Base-by-base conservation (phyloP, 2,888 invertebrate species). In the Nasonia oneida region DNA sequence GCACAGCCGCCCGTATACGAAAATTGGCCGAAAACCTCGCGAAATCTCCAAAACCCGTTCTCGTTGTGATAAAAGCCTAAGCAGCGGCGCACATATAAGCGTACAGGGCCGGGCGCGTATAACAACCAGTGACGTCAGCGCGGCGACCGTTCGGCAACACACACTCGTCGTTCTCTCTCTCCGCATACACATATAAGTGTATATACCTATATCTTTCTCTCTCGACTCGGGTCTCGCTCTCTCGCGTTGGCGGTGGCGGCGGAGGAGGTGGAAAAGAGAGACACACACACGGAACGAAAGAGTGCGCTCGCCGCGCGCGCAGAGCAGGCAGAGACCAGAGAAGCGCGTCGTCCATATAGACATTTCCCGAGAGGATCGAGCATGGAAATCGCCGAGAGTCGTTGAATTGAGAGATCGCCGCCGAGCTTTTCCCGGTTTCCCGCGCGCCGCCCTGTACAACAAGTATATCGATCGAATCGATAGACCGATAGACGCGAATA, bases 61-160 rank as follows among this genome's bases (percentile, higher is more conserved):
- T 71, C 39, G 67, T 81, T 86, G 85, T 83, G 82, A 67, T 23
- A 14, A 6, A 33, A 70, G 85, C 85, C 33, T 86, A 85, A 84
- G 84, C 79, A n/a, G 71, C 71, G 3, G 67, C 8, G 33, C 29
- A 1, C 29, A 29, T 29, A 29, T 29, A 29, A 29, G 29, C 29
- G 29, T 29, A 67, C 61, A 23, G 23, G 64, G 29, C 12, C 8
- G 18, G n/a, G 71, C 39, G 71, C 39, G 71, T 39, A 39, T 39
- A 37, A 39, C 71, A 33, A 80, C 76, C 82, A 87, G 86, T 84
- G 86, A 86, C 86, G 81, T 83, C 75, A 86, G 50, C 74, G 67
- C 81, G 76, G n/a, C 57, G 2, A 10, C 23, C 37, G 61, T 39
- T 71, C 33, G 33, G n/a, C 57, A 61, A 15, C 53, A 18, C 18